A percentile compares a stretch with the other conserved stretches of the same genome.
Evolutionary conservation across 2,113 vertebrate species (phyloP).

Genomic region (Clarias batrachus): DNA sequence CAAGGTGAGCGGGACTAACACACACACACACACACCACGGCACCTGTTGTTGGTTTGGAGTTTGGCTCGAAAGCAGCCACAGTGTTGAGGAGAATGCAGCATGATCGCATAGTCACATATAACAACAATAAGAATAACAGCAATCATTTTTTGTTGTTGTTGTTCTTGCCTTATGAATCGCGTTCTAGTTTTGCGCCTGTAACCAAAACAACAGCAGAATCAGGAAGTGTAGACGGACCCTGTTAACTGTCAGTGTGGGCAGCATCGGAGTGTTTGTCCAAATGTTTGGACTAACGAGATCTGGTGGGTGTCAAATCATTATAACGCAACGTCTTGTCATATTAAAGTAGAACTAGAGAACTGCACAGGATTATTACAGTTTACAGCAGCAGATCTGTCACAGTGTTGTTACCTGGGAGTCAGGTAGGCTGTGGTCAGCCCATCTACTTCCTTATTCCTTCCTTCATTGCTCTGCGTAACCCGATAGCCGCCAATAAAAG

Average conservation of each 20-base stretch:
- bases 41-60: constrained; percentile 68
- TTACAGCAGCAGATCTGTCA: neutral
- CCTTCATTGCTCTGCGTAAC: neutral
- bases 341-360: neutral
- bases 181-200: no score
- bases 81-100: neutral
- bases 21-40: constrained; percentile 43
- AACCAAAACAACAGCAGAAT: constrained; percentile 14
- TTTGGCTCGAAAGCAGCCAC: constrained; percentile 8
- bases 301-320: neutral
- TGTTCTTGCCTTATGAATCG: no score
- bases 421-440: constrained; percentile 26
- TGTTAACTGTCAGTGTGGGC: neutral
- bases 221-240: constrained; percentile 44
- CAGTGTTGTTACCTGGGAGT: constrained; percentile 1
- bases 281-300: neutral
- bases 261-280: neutral
- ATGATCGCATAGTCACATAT: neutral
- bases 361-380: neutral
- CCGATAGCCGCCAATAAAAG: neutral
- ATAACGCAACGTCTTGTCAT: neutral
- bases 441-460: neutral
- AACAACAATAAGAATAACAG: neutral
- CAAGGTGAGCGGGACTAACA: constrained; percentile 79
- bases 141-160: neutral